A percentile compares a stretch with the other conserved stretches of the same genome.
Evolutionary conservation across 2,797 vertebrate genomes (phyloP).

Genomic region (Tenualosa thibaudeaui): DNA sequence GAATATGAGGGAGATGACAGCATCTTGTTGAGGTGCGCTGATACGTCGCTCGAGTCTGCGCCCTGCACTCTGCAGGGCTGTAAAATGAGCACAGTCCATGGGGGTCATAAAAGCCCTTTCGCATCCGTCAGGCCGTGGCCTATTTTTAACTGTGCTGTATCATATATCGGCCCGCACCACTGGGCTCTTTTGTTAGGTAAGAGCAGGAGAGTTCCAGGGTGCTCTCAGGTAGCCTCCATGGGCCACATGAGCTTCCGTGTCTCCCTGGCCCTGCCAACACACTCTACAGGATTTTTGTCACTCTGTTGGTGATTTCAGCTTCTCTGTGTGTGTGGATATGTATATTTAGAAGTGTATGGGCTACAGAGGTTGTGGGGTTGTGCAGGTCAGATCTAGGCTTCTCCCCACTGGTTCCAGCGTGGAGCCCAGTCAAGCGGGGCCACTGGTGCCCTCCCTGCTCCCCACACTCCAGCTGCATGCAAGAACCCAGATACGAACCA

Average conservation of each 20-base stretch:
- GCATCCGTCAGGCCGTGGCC: slow-evolving; percentile 61
- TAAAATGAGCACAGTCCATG: slow-evolving; percentile 57
- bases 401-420: not conserved
- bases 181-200: slow-evolving; percentile 58
- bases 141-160: slow-evolving; percentile 77
- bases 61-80: slow-evolving; percentile 43
- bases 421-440: not conserved
- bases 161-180: slow-evolving; percentile 60
- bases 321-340: not conserved
- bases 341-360: not conserved
- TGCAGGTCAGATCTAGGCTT: not conserved
- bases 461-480: not conserved
- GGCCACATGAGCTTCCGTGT: not conserved
- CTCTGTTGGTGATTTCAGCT: not conserved
- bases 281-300: not conserved
- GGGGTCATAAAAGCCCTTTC: slow-evolving; percentile 59
- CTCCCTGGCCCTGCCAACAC: not conserved
- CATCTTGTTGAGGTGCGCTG: slow-evolving; percentile 14
- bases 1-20: slow-evolving; percentile 14
- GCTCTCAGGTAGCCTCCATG: slow-evolving; percentile 52
- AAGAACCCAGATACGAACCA: slow-evolving; percentile 82
- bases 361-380: not conserved
- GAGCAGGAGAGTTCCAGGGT: slow-evolving; percentile 61
- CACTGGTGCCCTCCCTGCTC: not conserved
- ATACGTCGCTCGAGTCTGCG: slow-evolving; percentile 31